Evolutionary conservation across 2,888 invertebrate species (phyloP).

Genomic region (Ophion costatus): DNA sequence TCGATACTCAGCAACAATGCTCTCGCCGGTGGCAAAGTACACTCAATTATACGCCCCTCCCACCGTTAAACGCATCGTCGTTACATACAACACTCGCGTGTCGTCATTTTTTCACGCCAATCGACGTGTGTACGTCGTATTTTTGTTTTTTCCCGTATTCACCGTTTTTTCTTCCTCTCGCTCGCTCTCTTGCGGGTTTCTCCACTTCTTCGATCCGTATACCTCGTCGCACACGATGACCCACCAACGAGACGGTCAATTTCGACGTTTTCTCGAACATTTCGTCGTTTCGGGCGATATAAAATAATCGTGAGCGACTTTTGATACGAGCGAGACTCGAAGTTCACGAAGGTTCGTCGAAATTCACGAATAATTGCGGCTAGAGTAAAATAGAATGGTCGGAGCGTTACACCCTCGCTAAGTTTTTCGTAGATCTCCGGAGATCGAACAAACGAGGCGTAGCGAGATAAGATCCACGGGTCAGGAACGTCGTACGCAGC

Average conservation of each 20-base stretch:
- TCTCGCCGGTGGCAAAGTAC: conserved; percentile 77
- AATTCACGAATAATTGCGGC: neutral
- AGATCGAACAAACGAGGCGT: neutral
- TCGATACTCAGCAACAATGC: conserved; percentile 79
- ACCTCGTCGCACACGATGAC: conserved; percentile 6
- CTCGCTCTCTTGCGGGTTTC: neutral
- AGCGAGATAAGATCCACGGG: neutral
- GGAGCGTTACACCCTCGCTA: too few species aligned
- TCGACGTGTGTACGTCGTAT: neutral
- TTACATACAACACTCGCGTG: neutral
- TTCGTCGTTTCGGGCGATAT: neutral
- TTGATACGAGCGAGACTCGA: neutral
- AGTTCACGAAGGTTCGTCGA: neutral
- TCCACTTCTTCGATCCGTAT: neutral
- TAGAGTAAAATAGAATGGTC: neutral
- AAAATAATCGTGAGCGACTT: neutral
- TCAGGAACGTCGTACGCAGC: neutral
- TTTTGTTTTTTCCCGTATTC: neutral
- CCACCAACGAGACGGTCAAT: conserved; percentile 26
- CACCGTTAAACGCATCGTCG: neutral
- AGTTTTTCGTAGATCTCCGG: neutral
- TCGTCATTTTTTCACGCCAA: neutral
- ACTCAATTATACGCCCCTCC: conserved; percentile 24
- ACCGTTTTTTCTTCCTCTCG: conserved; percentile 3
- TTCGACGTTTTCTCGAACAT: conserved; percentile 50